These are phyloP conservation scores for Monoplex corrugatus DNA, from an alignment of 2,888 invertebrate species.

Conservation along the genomic window DNA sequence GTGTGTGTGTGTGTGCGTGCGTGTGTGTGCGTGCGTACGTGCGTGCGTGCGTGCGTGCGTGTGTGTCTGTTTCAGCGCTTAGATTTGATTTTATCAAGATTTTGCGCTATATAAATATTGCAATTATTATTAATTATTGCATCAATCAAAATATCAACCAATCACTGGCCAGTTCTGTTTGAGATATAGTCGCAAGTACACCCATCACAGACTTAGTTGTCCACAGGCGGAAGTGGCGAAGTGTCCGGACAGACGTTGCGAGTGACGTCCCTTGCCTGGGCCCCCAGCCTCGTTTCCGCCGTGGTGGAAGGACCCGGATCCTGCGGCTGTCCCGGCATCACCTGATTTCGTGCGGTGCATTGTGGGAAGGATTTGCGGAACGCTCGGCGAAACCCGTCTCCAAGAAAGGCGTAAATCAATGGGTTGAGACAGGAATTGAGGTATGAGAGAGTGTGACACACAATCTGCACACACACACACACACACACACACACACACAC, in stretches of 20 bases:
- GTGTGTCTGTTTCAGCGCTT: no score
- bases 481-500: slow-evolving; percentile 20
- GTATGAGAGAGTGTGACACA: slow-evolving; percentile 76
- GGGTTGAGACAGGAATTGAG: slow-evolving; percentile 78
- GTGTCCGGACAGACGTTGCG: neutral
- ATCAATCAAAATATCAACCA: no score
- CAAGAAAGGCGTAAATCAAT: slow-evolving; percentile 77
- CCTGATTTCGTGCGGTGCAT: slow-evolving; percentile 58
- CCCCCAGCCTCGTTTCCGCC: slow-evolving; percentile 41
- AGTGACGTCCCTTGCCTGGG: neutral
- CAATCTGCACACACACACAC: slow-evolving; percentile 58
- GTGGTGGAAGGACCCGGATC: slow-evolving; percentile 20
- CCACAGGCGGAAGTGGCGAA: neutral
- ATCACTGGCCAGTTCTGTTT: no score
- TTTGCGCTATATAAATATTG: no score
- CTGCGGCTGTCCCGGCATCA: slow-evolving; percentile 41
- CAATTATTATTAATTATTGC: no score
- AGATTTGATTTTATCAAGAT: no score
- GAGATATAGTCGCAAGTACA: no score
- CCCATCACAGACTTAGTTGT: neutral
- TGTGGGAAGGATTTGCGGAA: slow-evolving; percentile 72
- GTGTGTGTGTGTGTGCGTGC: neutral
- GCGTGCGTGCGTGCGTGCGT: neutral
- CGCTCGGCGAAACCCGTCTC: slow-evolving; percentile 76
- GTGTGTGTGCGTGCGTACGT: neutral